Evolutionary conservation across 2,113 vertebrate genomes (phyloP), one percentile per base, ranked within the genome.

Genomic region (Himantopus leucocephalus): DNA sequence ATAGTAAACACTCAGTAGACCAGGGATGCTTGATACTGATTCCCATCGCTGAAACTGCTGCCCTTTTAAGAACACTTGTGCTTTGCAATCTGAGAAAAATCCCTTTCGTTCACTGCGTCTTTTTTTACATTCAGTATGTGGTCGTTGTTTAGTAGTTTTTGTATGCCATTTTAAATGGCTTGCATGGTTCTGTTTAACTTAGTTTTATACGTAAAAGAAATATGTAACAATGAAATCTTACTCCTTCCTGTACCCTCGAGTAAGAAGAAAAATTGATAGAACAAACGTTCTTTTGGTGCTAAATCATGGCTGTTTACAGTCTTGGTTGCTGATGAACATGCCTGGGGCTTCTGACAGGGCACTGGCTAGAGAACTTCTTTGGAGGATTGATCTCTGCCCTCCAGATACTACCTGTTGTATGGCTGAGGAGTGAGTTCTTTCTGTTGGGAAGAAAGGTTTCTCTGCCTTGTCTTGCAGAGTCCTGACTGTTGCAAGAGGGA

Each of bases 401-500:
- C 15, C 26, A 43, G 26, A 13, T 63, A 16, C 10, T 86, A 55
- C 62, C 35, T 91, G 64, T 91, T 77, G 75, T 85, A 15, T 0
- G 1, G 32, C 63, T 62, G 59, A 74, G n/a, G 59, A 55, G 32
- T 86, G 88, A 26, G 41, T 35, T 47, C 64, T 34, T 64, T 26
- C 39, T 72, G 13, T 63, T 58, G 34, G 29, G 59, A 43, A 23
- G 48, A 35, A 47, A 39, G 32, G 35, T 73, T 92, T 59, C 34
- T 43, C 11, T 80, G 72, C 30, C 29, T 77, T 37, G 18, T 55
- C 71, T 77, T 55, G 30, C 39, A 10, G 15, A 22, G 7, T 35
- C 59, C 67, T 71, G 63, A 19, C 50, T 88, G n/a, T 82, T 85
- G 81, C 39, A 93, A 90, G 81, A 89, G 77, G 43, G 24, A 78